phyloP scores from a whole-genome alignment of 2,888 invertebrate genomes.

The Tetanocera ferruginea region DNA sequence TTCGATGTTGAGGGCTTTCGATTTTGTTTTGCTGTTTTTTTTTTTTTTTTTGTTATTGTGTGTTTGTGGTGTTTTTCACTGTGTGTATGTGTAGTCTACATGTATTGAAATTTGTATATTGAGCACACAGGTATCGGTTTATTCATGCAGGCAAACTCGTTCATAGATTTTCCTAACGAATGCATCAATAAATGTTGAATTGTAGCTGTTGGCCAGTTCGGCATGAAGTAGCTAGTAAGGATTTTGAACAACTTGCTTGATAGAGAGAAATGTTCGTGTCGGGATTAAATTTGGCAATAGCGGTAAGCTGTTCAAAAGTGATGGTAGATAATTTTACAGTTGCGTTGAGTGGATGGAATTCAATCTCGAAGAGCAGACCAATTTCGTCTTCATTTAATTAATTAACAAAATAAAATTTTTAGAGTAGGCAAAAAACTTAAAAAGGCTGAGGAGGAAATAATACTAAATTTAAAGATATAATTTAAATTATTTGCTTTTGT shows the following conservation, averaged over 20 bases:
- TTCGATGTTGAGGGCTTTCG: not conserved
- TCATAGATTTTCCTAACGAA: conserved; percentile 8
- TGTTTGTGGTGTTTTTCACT: too few relatives aligned
- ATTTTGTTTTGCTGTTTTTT: not conserved
- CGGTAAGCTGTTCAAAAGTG: not conserved
- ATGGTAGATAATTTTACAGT: too few relatives aligned
- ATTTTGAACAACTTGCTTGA: not conserved
- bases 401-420: too few relatives aligned
- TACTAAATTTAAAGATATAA: too few relatives aligned
- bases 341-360: too few relatives aligned
- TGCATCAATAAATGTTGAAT: conserved; percentile 16
- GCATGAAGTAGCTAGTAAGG: not conserved
- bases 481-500: too few relatives aligned
- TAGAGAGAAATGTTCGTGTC: not conserved
- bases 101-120: not conserved
- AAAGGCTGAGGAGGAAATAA: too few relatives aligned
- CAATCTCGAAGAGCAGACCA: too few relatives aligned
- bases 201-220: not conserved
- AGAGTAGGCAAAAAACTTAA: too few relatives aligned
- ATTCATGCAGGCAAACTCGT: not conserved
- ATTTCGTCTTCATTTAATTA: too few relatives aligned
- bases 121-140: not conserved
- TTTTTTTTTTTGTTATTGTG: too few relatives aligned
- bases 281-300: not conserved
- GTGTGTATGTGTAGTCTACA: too few relatives aligned